Percentiles rank a stretch among this genome's conserved stretches.
These are phyloP conservation scores for Epinephelus cyanopodus DNA, from an alignment of 2,113 vertebrate species.

Conservation along the genomic window DNA sequence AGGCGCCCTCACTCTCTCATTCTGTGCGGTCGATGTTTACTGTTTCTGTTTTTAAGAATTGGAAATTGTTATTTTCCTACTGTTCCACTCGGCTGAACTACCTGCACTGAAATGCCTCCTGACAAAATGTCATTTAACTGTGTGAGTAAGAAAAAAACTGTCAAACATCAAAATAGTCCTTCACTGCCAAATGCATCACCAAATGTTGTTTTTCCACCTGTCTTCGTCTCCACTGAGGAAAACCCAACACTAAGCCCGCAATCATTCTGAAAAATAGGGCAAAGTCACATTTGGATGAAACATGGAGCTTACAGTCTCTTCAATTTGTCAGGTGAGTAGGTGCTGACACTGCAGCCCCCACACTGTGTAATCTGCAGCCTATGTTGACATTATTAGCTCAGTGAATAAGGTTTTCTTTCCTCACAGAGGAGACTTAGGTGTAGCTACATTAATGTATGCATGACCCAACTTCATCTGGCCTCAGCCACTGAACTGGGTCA, in stretches of 20 bases:
- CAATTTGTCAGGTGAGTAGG: conserved; percentile 13
- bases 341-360: conserved; percentile 4
- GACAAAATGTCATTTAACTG: conserved; percentile 10
- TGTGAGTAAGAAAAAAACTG: conserved; percentile 1
- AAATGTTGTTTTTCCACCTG: neutral
- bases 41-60: neutral
- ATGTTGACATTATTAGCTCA: conserved; percentile 24
- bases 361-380: neutral
- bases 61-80: neutral
- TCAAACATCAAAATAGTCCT: neutral
- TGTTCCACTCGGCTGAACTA: neutral
- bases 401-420: conserved; percentile 29
- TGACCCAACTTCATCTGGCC: conserved; percentile 23
- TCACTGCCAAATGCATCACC: neutral
- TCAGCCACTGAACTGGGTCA: conserved; percentile 63
- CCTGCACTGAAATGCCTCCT: neutral
- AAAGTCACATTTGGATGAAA: conserved; percentile 18
- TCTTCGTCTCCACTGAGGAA: neutral
- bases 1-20: neutral
- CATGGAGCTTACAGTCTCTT: neutral
- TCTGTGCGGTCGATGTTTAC: neutral
- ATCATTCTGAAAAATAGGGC: conserved; percentile 2
- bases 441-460: conserved; percentile 48
- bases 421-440: conserved; percentile 1
- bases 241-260: conserved; percentile 10